Evolutionary conservation across 2,797 vertebrate genomes (phyloP), one percentile per base, ranked within the genome.

Genomic region (Octomys mimax): DNA sequence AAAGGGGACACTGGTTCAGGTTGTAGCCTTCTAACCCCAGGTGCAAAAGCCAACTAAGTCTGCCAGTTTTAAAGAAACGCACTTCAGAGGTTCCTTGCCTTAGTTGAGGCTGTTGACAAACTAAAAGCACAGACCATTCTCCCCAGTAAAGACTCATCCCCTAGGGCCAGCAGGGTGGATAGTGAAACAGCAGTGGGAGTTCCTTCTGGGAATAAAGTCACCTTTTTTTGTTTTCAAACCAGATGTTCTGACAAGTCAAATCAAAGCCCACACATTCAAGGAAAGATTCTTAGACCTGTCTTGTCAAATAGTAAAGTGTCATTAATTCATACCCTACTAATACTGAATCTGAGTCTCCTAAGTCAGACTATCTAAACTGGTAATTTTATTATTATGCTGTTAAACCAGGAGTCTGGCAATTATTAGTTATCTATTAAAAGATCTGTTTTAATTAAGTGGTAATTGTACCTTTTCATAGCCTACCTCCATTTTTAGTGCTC

Each of bases 141-240:
- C 19, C 75, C 12, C 22, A 0, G 5, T 1, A 22, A 3, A 83
- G 62, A 22, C 46, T 11, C 28, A 2, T 14, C 12, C 52, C 6
- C 12, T 5, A 21, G 81, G 36, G 14, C 52, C 0, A 0, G 62
- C 28, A 75, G 77, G 39, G 62, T 0, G 3, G 49, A 7, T 31
- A 42, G 6, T 22, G 73, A 46, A 62, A 31, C 12, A 14, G 26
- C 22, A 21, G 7, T 1, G 26, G 59, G 24, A 24, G 13, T 2
- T 14, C 10, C 0, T 39, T 75, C 54, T 22, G 12, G 59, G 52
- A 62, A 31, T 3, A 83, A 46, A 70, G 62, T 14, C 4, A 5
- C 49, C 73, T 46, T 61, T 24, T 79, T 86, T 39, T 78, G n/a
- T 86, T 93, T 89, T 42, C 71, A 66, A 77, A 87, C 7, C 49